Base-by-base conservation (phyloP, 2,888 invertebrate genomes). In the Lucinisca nassula region DNA sequence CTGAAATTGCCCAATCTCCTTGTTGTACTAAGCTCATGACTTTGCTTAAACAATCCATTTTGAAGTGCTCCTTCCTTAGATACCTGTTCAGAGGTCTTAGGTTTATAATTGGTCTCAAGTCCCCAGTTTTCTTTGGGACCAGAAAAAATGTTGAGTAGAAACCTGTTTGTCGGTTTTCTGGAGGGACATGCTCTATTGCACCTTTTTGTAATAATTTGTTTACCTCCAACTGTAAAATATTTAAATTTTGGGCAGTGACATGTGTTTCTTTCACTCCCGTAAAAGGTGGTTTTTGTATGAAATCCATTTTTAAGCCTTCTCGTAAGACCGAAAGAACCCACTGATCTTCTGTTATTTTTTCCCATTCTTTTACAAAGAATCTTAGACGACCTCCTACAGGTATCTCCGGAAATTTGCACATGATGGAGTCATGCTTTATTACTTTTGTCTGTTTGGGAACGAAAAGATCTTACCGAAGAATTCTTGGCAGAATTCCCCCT, bases 11-110 rank as follows among this genome's bases (percentile, higher is more conserved):
- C 61, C 61, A 61, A 61, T 61, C 61, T 61, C 32, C 61, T 27
- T 61, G 61, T 27, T 61, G 61, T 61, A 61, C 61, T n/a, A 87
- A 49, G 55, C 85, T 84, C 24, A 86, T 27, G 21, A 86, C 86
- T 55, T 84, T 86, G 70, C 49, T 40, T 27, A 89, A 51, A 10
- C 82, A 82, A 70, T 85, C 85, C 85, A 88, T 85, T 51, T 87
- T 90, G 90, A 90, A 90, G 75, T 88, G 85, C 40, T 85, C 75
- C 51, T 85, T 90, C 58, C 30, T 35, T 51, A 90, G 85, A 84
- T 90, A 90, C 82, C 37, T 27, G 79, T 90, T 90, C 61, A 90
- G 88, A 32, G 90, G 90, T 67, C 30, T 30, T 32, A 32, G 37
- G 17, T 55, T 45, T 55, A 74, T 73, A 2, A 49, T 30, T 27